Evolutionary conservation across 2,888 invertebrate genomes (phyloP).

Genomic region (Leucozona laternaria): DNA sequence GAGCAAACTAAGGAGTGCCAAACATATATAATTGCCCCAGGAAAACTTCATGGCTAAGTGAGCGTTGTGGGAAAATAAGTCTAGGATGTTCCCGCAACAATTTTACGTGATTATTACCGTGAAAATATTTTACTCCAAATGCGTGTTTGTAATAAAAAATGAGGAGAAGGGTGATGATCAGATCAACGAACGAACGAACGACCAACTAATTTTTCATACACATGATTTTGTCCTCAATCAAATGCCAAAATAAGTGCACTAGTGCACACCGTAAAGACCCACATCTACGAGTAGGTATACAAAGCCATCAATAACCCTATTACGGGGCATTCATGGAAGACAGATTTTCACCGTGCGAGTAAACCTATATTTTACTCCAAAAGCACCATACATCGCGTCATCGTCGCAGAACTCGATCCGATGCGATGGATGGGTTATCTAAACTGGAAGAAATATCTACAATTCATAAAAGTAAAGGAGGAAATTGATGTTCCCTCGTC

Average conservation of each 20-base stretch:
- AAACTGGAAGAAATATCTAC: neutral
- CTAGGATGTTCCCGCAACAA: neutral
- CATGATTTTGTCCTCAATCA: slow-evolving; percentile 41
- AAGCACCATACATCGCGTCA: neutral
- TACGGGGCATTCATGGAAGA: slow-evolving; percentile 37
- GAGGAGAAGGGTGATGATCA: neutral
- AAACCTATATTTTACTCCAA: neutral
- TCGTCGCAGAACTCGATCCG: neutral
- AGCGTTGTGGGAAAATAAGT: neutral
- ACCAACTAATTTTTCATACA: slow-evolving; percentile 26
- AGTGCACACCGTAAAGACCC: slow-evolving; percentile 29
- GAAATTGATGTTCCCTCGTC: slow-evolving; percentile 25
- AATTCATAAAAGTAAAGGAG: slow-evolving; percentile 49
- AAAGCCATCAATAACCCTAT: slow-evolving; percentile 24
- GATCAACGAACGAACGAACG: too few relatives aligned
- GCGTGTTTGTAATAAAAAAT: slow-evolving; percentile 18
- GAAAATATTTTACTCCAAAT: slow-evolving; percentile 49
- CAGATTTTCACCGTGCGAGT: slow-evolving; percentile 14
- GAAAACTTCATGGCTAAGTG: neutral
- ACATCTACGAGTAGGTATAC: neutral
- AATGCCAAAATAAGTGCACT: slow-evolving; percentile 19
- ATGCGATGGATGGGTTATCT: neutral
- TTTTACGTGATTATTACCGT: slow-evolving; percentile 37
- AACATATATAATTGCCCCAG: neutral
- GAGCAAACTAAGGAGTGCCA: neutral